Evolutionary conservation across 2,113 vertebrate species (phyloP), one percentile per base, ranked within the genome.

Genomic region (Paraplagusia blochii): DNA sequence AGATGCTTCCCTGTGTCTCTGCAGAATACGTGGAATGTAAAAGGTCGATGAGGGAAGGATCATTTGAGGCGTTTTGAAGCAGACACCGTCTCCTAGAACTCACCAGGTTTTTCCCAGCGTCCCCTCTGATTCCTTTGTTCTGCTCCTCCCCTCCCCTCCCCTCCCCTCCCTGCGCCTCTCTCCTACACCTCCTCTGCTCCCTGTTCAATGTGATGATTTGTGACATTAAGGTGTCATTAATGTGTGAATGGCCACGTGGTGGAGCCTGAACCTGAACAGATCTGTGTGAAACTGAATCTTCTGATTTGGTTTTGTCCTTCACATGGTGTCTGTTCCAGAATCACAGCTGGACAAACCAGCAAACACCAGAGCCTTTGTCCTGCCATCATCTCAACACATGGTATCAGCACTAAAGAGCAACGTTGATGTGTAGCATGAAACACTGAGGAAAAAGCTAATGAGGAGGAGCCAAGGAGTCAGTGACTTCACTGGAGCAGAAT

Each of bases 81-180:
- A 34, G 63, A 36, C 53, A 58, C 47, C 48, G 5, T 63, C 42
- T 75, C 53, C 19, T 66, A 49, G 44, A 19, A 52, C 51, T 46
- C 14, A 55, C 16, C 69, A 38, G 29, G 48, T 74, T 83, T n/a
- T 82, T 66, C 54, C 66, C 79, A 77, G 58, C 70, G 61, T 63
- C 69, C 69, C 57, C 44, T 69, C 62, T 34, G 46, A 64, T 70
- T 81, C 83, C 83, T 90, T 90, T 88, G 87, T 89, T 90, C 86
- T 73, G 36, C 77, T 80, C 79, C 65, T 76, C 85, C 77, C 84
- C 83, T 79, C 62, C 56, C 67, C 29, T 54, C 67, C 69, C 77
- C 56, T 76, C 76, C 60, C 55, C 22, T 29, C 22, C 22, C 22
- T 6, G 62, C 39, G 44, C 39, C 68, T 63, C 59, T 29, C 80